Percentiles rank a stretch among this genome's conserved stretches.
These are phyloP conservation scores for Dascillus cervinus DNA, from an alignment of 2,888 invertebrate species.

Conservation along the genomic window DNA sequence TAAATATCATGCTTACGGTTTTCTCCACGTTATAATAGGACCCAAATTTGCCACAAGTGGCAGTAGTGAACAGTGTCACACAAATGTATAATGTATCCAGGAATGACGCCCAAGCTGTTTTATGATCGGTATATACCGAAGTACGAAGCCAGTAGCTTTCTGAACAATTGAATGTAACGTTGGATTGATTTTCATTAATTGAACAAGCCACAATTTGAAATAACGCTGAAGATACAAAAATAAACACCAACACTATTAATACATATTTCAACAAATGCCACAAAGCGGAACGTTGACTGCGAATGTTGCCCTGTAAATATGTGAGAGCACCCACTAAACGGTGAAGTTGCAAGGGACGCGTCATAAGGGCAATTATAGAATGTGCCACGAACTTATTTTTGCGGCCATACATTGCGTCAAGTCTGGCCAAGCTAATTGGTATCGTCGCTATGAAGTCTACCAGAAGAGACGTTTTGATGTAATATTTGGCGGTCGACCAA, in stretches of 20 bases:
- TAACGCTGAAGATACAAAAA: constrained; percentile 6
- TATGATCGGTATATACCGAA: too few relatives aligned
- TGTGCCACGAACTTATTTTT: neutral
- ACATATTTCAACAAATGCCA: constrained; percentile 8
- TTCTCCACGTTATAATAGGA: too few relatives aligned
- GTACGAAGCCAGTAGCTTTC: too few relatives aligned
- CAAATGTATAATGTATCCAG: constrained; percentile 5
- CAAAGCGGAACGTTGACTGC: constrained; percentile 4
- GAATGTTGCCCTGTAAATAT: constrained; percentile 10
- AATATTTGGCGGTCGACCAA: constrained; percentile 44
- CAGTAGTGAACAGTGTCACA: constrained; percentile 7
- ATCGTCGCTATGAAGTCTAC: constrained; percentile 43
- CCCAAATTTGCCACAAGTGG: constrained; percentile 4
- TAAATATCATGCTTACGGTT: too few relatives aligned
- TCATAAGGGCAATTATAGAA: constrained; percentile 4
- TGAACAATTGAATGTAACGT: too few relatives aligned
- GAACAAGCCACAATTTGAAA: constrained; percentile 11
- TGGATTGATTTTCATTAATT: too few relatives aligned
- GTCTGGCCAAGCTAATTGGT: constrained; percentile 41
- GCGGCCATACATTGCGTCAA: constrained; percentile 10
- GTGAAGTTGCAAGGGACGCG: constrained; percentile 10
- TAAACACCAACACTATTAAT: constrained; percentile 3
- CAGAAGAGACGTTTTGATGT: constrained; percentile 40
- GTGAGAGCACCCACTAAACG: constrained; percentile 10
- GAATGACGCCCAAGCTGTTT: constrained; percentile 2